Conservation (phyloP, 1,140 invertebrate genomes). For the Antheraea pernyi region DNA sequence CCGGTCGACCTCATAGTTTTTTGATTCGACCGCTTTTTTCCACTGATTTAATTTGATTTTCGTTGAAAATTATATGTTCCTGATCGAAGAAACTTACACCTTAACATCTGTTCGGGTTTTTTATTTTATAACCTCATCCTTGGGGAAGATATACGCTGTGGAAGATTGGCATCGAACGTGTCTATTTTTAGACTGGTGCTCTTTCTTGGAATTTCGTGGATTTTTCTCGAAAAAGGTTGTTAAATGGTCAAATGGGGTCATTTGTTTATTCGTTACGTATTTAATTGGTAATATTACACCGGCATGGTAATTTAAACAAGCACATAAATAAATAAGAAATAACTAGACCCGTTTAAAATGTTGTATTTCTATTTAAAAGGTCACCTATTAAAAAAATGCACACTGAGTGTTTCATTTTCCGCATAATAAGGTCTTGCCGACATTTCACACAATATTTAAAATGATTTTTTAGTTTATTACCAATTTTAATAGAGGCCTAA, state of each 20-base stretch:
- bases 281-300: not conserved
- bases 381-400: not conserved
- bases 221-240: slow-evolving; percentile 20
- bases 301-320: not conserved
- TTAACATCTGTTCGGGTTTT: slow-evolving; percentile 4
- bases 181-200: slow-evolving; percentile 23
- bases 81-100: slow-evolving; percentile 9
- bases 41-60: slow-evolving; percentile 32
- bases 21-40: slow-evolving; percentile 35
- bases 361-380: not conserved
- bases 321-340: not conserved
- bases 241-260: not conserved
- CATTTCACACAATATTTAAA: not conserved
- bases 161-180: not conserved
- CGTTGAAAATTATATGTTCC: slow-evolving; percentile 27
- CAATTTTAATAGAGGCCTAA: slow-evolving; percentile 1
- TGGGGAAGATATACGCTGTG: not conserved
- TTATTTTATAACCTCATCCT: slow-evolving; percentile 11
- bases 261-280: not conserved
- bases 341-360: not conserved
- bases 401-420: not conserved
- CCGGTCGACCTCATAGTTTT: slow-evolving; percentile 36
- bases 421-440: not conserved
- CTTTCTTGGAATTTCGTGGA: slow-evolving; percentile 18
- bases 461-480: not conserved